These are phyloP conservation scores for Pyrgilauda ruficollis DNA, from an alignment of 2,113 vertebrate species.

Conservation along the genomic window DNA sequence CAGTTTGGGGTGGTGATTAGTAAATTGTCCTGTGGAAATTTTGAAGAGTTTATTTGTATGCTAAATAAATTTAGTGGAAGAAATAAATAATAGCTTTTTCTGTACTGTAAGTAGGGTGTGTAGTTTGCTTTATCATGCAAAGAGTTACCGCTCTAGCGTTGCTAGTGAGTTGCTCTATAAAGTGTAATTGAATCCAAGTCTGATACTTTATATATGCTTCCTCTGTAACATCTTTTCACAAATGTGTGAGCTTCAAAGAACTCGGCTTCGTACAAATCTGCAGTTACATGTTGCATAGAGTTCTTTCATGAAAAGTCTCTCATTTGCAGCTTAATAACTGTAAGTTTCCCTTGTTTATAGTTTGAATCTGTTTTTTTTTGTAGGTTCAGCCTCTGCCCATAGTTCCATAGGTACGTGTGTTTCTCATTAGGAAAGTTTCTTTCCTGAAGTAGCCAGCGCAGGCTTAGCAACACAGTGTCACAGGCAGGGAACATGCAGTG, in stretches of 20 bases:
- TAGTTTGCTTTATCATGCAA: not conserved
- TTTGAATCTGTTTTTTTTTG: not conserved
- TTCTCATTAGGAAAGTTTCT: not conserved
- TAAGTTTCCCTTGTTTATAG: not conserved
- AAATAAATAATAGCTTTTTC: not conserved
- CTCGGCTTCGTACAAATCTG: not conserved
- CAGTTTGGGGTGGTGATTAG: not conserved
- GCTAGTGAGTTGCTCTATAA: not conserved
- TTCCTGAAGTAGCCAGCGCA: not conserved
- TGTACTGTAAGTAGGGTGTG: not conserved
- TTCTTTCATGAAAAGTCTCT: not conserved
- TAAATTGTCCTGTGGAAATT: not conserved
- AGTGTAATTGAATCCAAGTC: slow-evolving; percentile 1
- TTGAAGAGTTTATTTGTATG: not conserved
- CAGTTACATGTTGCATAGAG: not conserved
- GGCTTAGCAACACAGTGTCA: not conserved
- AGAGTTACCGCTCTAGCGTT: not conserved
- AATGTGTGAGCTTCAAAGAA: not conserved
- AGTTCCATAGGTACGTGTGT: not conserved
- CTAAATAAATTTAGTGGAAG: not conserved
- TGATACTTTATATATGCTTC: not conserved
- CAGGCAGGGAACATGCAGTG: fast-evolving
- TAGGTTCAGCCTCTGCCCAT: not conserved
- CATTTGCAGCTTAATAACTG: not conserved
- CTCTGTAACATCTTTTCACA: not conserved